Base-by-base conservation (phyloP, 2,797 vertebrate genomes). In the Platalea minor region DNA sequence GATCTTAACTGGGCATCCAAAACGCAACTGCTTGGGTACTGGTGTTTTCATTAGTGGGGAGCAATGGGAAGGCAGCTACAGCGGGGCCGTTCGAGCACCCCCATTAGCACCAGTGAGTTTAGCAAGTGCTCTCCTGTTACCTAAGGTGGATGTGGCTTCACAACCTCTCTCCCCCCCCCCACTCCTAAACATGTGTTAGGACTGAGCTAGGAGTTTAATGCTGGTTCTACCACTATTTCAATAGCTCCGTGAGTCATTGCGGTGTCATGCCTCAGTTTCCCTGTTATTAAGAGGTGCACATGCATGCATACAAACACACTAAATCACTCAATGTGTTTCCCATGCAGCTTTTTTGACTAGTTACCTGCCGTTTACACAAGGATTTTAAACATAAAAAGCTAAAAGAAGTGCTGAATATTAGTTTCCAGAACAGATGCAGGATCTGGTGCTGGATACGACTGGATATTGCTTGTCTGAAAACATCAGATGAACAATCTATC, bases 221-320 rank as follows among this genome's bases (percentile, higher is more conserved):
- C 59, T 79, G 91, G 90, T 82, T 83, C 57, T 64, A 76, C 64
- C 90, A 59, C 91, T 80, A 29, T 24, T 63, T 89, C 69, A 68
- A 2, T 59, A 54, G 80, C 29, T 56, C 45, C 0, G 4, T 85
- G 85, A 94, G 67, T 82, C 84, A 95, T 76, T 78, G 43, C 7
- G 5, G 64, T 78, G 88, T 26, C 15, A 64, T 89, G 91, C 65
- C 95, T 97, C 89, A 60, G 28, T 90, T 69, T 85, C 96, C 92
- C 88, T 92, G 53, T 93, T 91, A 97, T 96, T 80, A 93, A 72
- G 45, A 73, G 83, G 23, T 43, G 21, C 26, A 72, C 64, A 77
- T 67, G 53, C 35, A 33, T 43, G n/a, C 37, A 31, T 45, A 82
- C 41, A 84, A 79, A 45, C 51, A 60, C 48, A 37, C 33, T 28